A percentile compares a stretch with the other conserved stretches of the same genome.
These are phyloP conservation scores for Tyrophagus putrescentiae DNA, from an alignment of 1,140 invertebrate species.

Conservation along the genomic window DNA sequence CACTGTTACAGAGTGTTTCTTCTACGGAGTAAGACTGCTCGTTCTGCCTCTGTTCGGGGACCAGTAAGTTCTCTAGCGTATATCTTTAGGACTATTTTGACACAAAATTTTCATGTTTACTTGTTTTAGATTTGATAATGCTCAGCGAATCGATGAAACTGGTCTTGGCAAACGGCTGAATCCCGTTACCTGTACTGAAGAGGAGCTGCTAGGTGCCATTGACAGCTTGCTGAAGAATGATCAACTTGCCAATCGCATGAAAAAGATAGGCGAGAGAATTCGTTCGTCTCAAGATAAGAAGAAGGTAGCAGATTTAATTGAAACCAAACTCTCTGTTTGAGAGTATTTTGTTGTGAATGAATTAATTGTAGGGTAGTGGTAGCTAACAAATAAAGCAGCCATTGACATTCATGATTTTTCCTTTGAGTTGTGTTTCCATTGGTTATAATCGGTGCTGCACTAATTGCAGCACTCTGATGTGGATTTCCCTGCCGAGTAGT, in stretches of 20 bases:
- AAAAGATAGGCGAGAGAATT: not conserved
- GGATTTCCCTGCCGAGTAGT: too few species aligned
- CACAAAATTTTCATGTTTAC: not conserved
- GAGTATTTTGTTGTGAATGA: too few species aligned
- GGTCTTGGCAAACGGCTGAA: constrained; percentile 4
- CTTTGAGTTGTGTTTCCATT: too few species aligned
- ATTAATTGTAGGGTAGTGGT: too few species aligned
- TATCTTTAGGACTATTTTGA: too few species aligned
- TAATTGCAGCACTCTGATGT: too few species aligned
- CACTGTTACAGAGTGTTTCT: constrained; percentile 18
- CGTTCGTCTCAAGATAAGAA: not conserved
- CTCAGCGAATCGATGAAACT: constrained; percentile 13
- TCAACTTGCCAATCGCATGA: constrained; percentile 2
- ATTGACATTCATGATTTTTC: too few species aligned
- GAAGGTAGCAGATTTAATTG: not conserved
- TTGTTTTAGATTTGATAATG: constrained; percentile 14
- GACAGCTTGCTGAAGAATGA: constrained; percentile 8
- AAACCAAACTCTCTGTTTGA: too few species aligned
- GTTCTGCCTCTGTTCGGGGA: constrained; percentile 22
- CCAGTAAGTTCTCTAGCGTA: too few species aligned
- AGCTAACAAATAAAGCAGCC: too few species aligned
- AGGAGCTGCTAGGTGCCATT: constrained; percentile 15
- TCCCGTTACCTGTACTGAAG: not conserved
- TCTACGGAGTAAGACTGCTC: constrained; percentile 18
- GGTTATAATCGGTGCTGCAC: too few species aligned